Conservation (phyloP, 2,113 vertebrate genomes). For the Mormyrus iriodes region DNA sequence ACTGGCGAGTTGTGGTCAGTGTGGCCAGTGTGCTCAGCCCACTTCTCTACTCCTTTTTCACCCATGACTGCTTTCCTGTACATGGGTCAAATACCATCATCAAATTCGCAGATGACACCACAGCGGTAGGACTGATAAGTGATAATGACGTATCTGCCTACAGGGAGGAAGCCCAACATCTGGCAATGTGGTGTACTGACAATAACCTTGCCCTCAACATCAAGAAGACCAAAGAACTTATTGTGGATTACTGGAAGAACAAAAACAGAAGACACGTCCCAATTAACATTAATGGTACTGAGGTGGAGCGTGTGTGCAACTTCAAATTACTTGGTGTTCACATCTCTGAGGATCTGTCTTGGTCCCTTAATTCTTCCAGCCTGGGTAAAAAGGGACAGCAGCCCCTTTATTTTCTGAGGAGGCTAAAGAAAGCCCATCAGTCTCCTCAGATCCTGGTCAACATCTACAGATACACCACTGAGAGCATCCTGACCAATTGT, state of each 20-base stretch:
- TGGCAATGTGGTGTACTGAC: not conserved
- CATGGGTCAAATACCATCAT: not conserved
- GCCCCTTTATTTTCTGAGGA: not conserved
- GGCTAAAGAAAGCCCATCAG: not conserved
- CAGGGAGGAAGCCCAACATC: not conserved
- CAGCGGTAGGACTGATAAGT: not conserved
- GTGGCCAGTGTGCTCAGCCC: not conserved
- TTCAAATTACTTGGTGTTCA: not conserved
- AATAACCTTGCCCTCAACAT: not conserved
- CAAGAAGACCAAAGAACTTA: not conserved
- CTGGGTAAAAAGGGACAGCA: not conserved
- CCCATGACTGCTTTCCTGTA: not conserved
- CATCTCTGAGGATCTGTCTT: not conserved
- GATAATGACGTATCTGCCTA: not conserved
- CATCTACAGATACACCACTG: not conserved
- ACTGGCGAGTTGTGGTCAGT: too few relatives aligned
- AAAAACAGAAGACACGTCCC: not conserved
- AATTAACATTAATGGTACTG: not conserved
- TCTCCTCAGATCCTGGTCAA: not conserved
- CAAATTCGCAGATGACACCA: not conserved
- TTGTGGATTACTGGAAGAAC: too few relatives aligned
- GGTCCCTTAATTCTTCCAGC: not conserved
- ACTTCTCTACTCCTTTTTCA: not conserved
- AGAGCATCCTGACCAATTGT: not conserved
- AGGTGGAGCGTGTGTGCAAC: not conserved